A percentile compares a stretch with the other conserved stretches of the same genome.
Evolutionary conservation across 2,797 vertebrate genomes (phyloP).

Genomic region (Sebastes cheni): DNA sequence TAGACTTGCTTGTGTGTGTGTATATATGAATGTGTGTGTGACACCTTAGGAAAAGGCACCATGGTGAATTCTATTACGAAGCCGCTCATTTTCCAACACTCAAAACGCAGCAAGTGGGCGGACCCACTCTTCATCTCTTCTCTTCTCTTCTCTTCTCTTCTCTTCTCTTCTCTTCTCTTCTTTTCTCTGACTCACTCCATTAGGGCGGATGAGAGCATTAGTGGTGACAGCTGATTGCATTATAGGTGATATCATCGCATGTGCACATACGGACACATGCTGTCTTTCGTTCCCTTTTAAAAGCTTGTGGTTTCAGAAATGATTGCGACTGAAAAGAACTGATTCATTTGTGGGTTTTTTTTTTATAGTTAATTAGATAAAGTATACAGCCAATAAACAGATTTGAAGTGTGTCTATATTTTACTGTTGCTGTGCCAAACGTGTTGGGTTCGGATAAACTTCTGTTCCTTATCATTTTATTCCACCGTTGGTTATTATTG

Average conservation of each 20-base stretch:
- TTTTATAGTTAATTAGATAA: background rate
- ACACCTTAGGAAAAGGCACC: slow-evolving; percentile 73
- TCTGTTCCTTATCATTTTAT: background rate
- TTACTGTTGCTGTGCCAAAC: background rate
- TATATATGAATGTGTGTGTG: slow-evolving; percentile 21
- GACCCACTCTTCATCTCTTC: background rate
- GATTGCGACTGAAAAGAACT: background rate
- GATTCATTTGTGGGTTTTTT: background rate
- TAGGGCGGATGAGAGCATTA: slow-evolving; percentile 50
- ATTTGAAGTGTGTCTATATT: background rate
- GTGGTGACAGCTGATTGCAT: slow-evolving; percentile 62
- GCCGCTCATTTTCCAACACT: slow-evolving; percentile 64
- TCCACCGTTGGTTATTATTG: background rate
- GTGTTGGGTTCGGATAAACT: background rate
- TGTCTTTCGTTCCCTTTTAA: background rate
- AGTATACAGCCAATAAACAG: background rate
- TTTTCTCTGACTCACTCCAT: slow-evolving; percentile 49
- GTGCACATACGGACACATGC: background rate
- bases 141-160: slow-evolving; percentile 14
- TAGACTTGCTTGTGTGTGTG: slow-evolving; percentile 66
- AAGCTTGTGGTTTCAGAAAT: background rate
- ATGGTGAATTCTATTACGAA: slow-evolving; percentile 73
- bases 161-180: slow-evolving; percentile 30
- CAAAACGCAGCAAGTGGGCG: slow-evolving; percentile 48
- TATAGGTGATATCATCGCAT: slow-evolving; percentile 54